phyloP scores from a whole-genome alignment of 2,888 invertebrate species.

The Chrysolina americana region DNA sequence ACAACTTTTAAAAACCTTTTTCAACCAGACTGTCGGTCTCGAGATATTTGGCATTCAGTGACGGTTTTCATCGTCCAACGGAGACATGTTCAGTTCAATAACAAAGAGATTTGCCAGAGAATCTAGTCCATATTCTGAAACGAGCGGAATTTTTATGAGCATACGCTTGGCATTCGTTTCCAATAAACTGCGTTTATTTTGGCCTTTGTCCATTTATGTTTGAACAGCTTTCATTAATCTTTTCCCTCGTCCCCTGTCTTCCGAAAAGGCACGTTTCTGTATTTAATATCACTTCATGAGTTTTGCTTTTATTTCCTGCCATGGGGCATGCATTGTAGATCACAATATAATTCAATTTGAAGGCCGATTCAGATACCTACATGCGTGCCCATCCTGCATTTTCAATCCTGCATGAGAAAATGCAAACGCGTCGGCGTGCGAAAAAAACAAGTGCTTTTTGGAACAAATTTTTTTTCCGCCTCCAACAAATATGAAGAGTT shows the following conservation, averaged over 20 bases:
- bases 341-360: too few relatives aligned
- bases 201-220: slow-evolving; percentile 44
- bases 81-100: slow-evolving; percentile 22
- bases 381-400: too few relatives aligned
- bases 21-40: neutral
- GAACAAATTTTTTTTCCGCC: too few relatives aligned
- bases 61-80: neutral
- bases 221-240: slow-evolving; percentile 48
- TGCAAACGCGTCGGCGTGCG: too few relatives aligned
- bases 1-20: neutral
- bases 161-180: slow-evolving; percentile 28
- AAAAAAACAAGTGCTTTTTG: too few relatives aligned
- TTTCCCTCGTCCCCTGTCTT: slow-evolving; percentile 25
- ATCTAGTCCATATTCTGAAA: slow-evolving; percentile 16
- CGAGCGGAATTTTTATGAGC: slow-evolving; percentile 34
- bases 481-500: too few relatives aligned
- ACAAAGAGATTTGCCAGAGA: slow-evolving; percentile 23
- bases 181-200: slow-evolving; percentile 36
- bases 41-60: neutral
- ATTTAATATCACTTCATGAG: slow-evolving; percentile 26
- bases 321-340: too few relatives aligned
- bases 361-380: too few relatives aligned
- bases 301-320: too few relatives aligned
- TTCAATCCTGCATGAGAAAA: too few relatives aligned
- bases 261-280: slow-evolving; percentile 43